Base-by-base conservation (phyloP, 1,140 invertebrate genomes). In the Mercenaria mercenaria region DNA sequence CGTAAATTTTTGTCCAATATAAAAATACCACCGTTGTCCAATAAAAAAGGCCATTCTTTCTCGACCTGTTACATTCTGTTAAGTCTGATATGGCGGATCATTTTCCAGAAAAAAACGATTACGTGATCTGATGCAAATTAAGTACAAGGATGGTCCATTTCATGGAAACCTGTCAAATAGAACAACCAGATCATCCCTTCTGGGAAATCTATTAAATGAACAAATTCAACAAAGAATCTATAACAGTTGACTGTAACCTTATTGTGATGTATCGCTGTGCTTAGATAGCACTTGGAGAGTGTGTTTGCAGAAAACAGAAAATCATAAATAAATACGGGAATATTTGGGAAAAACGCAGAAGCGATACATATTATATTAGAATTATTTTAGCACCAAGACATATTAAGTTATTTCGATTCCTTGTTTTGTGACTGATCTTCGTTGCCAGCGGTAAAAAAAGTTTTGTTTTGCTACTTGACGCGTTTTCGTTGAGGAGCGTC, bases 131-230 rank as follows among this genome's bases (percentile, higher is more conserved):
- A 72, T 72, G 34, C 37, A 41, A 72, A 72, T 72, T 72, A 72
- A 76, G 72, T 50, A 50, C 8, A 76, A 50, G 72, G 72, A 50
- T 47, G 72, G 72, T 43, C 39, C n/a, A 76, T 76, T 76, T 76
- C 72, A 18, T 76, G 72, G 43, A 76, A 76, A 76, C 43, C 6
- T 76, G 72, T 52, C 43, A 52, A 76, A 76, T 76, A 32, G 43
- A 76, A 76, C 72, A 76, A 76, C 72, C 43, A 52, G 72, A 76
- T 6, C 39, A 26, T 3, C 11, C 43, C 37, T 76, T 15, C 26
- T 26, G 72, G 72, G 67, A 76, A 76, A 76, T 76, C 72, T 76
- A 52, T 50, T 76, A 76, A 76, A 41, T 76, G 72, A 76, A 76
- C 72, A 76, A 76, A 76, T 50, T 50, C 41, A 76, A 76, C 67